Evolutionary conservation across 1,140 invertebrate species (phyloP), one percentile per base, ranked within the genome.

Genomic region (Hylyphantes graminicola): DNA sequence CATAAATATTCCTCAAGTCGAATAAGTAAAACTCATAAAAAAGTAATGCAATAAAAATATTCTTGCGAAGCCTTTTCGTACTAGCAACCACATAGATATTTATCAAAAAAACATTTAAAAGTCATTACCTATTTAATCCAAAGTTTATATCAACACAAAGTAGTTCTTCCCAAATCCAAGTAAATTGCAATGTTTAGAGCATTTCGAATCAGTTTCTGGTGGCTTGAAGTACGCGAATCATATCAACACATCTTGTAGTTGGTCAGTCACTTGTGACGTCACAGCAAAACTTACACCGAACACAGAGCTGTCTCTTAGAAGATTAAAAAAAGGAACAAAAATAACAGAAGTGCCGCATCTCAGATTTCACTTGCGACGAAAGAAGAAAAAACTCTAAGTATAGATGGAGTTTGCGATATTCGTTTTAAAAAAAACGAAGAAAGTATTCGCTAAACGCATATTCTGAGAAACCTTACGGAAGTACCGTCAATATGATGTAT

Each of bases 181-280:
- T 70, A 8, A 70, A 51, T 17, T 70, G n/a, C 50, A n/a, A 51
- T n/a, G 57, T 59, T 19, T 57, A 12, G 15, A 67, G 10, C 51
- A 63, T 63, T 48, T 65, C 21, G 61, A 63, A 21, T 67, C 48
- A 63, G 61, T 77, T 77, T 64, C 51, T 79, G 65, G 65, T 55
- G 12, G 65, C 54, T 68, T 79, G 77, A 65, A 79, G 63, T 57
- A 68, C 53, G 65, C 68, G 78, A 67, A 72, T 80, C 65, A 59
- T 68, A 81, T 81, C 65, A 70, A 55, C 65, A 73, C 77, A 81
- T 81, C 78, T 72, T 51, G 77, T 57, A 73, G 78, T 73, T 81
- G 78, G 78, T 81, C 78, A 81, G 67, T 81, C 54, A 15, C 50
- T 55, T 61, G 67, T 81, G 78, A 81, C 78, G 78, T 81, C 67